A percentile compares a stretch with the other conserved stretches of the same genome.
phyloP scores from a whole-genome alignment of 2,797 vertebrate species.

The Parauchenoglanis punctatus region DNA sequence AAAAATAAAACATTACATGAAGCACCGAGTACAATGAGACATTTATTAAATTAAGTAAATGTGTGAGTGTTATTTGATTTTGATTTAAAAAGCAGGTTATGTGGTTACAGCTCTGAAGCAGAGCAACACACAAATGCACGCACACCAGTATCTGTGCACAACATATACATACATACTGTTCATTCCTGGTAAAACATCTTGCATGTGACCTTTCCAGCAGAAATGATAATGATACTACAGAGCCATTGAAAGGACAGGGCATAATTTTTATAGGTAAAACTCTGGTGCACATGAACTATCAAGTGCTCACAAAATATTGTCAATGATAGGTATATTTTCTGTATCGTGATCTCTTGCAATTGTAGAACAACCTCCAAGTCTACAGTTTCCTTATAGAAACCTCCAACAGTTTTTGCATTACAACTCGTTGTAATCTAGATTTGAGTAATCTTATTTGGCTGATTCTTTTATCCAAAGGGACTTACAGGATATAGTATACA shows the following conservation, averaged over 20 bases:
- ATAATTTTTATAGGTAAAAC: neutral
- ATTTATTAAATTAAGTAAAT: conserved; percentile 55
- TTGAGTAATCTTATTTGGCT: neutral
- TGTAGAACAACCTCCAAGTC: neutral
- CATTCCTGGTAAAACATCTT: conserved; percentile 1
- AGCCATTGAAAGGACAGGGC: neutral
- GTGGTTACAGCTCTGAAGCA: neutral
- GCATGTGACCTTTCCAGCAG: conserved; percentile 3
- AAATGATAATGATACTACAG: neutral
- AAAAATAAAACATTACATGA: neutral
- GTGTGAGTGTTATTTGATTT: neutral
- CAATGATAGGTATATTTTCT: no score
- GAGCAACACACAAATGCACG: neutral
- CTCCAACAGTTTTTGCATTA: neutral
- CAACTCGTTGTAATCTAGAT: neutral
- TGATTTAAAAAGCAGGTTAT: neutral
- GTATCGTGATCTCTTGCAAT: neutral
- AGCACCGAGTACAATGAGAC: conserved; percentile 39
- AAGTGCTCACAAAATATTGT: neutral
- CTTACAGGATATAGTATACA: neutral
- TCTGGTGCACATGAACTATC: neutral
- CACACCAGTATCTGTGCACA: neutral
- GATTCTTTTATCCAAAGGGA: neutral
- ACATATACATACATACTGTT: neutral
- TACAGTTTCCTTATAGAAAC: neutral